These are phyloP conservation scores for Microtus pennsylvanicus DNA, from an alignment of 2,113 vertebrate genomes.

Conservation along the genomic window DNA sequence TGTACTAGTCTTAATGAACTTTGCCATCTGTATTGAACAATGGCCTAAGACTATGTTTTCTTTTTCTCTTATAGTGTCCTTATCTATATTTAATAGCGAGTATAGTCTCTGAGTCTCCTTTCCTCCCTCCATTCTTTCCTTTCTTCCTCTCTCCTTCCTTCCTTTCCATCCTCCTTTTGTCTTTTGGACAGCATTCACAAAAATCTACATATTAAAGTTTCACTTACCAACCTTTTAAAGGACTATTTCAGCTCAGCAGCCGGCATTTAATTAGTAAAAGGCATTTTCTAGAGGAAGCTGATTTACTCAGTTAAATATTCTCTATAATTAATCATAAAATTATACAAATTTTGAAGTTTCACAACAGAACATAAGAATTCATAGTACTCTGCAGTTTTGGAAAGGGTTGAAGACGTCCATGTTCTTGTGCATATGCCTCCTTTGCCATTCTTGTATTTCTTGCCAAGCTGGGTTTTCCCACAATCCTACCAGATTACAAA, in stretches of 20 bases:
- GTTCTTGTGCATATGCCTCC: background rate
- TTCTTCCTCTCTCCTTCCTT: no score
- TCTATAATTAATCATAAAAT: background rate
- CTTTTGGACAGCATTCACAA: background rate
- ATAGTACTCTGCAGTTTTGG: background rate
- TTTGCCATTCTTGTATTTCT: background rate
- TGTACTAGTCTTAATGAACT: background rate
- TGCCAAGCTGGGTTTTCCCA: background rate
- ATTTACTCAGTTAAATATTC: constrained; percentile 42
- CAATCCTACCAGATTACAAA: background rate
- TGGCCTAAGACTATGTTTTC: background rate
- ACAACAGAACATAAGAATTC: background rate
- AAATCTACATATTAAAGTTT: background rate
- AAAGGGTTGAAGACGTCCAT: background rate
- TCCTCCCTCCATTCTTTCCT: background rate
- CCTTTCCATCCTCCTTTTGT: background rate
- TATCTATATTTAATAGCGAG: background rate
- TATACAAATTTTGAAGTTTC: constrained; percentile 19
- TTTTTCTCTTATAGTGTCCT: background rate
- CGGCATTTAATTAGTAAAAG: background rate
- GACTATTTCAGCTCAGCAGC: background rate
- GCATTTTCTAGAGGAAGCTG: constrained; percentile 39
- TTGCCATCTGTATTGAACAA: constrained; percentile 16
- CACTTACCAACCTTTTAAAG: background rate
- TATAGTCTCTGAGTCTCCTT: background rate